Evolutionary conservation across 2,113 vertebrate species (phyloP), one percentile per base, ranked within the genome.

Genomic region (Onychorhynchus coronatus): DNA sequence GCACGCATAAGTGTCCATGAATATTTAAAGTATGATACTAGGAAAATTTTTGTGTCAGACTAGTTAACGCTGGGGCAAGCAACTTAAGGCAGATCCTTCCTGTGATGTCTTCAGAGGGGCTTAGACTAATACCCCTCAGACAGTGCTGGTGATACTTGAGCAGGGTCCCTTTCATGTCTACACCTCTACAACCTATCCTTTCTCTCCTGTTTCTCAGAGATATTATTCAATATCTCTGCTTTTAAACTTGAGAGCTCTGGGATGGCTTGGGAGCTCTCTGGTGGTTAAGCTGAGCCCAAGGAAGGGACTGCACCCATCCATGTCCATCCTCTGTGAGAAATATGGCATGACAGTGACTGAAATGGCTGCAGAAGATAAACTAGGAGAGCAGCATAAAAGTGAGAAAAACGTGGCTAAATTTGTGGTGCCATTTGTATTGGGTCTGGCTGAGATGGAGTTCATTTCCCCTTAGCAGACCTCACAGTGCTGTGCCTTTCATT

Each of bases 1-100:
- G 68, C 88, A 68, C 0, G 1, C 21, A 1, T 44, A 94, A 72
- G 9, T 53, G 23, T 89, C 46, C 24, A 42, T 50, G 58, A 89
- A 89, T 94, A 77, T 89, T 95, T 96, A 86, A 95, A 41, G 44
- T 91, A 84, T 78, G 76, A 78, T 87, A 91, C 31, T 72, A 83
- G 53, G 77, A 85, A 95, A 88, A 78, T 25, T 25, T 79, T 94
- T 86, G 53, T 73, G 9, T 85, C 56, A 82, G 61, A 16, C 61
- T 75, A 52, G 27, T 44, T 89, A 68, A 67, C 33, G 21, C 11
- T 85, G 66, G 31, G 67, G 37, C 47, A 82, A 85, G 21, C 8
- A 37, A 52, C 31, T 6, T 52, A 79, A 65, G 47, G 53, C 23
- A 70, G 31, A 50, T 52, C 42, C 47, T 96, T 94, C 49, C 73